These are phyloP conservation scores for Arizona elegans DNA, from an alignment of 2,113 vertebrate species.

Conservation along the genomic window DNA sequence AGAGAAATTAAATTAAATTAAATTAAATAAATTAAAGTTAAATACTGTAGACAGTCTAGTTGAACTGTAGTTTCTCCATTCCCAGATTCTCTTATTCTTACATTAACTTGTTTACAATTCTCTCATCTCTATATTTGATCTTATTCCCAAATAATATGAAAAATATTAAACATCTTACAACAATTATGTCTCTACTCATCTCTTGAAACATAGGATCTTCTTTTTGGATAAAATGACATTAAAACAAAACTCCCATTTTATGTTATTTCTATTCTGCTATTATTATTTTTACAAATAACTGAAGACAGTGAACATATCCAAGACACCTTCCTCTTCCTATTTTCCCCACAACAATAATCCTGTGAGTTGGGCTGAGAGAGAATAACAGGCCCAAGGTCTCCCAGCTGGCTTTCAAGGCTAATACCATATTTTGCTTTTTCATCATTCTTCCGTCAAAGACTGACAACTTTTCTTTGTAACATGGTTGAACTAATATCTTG, in stretches of 20 bases:
- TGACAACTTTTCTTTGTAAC: background rate
- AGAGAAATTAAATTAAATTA: background rate
- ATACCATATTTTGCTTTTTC: background rate
- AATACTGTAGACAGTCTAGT: background rate
- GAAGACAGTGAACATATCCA: background rate
- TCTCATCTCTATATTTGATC: background rate
- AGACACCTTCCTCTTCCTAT: background rate
- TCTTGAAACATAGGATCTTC: background rate
- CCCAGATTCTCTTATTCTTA: background rate
- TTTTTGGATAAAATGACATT: background rate
- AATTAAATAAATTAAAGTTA: background rate
- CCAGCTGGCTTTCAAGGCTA: background rate
- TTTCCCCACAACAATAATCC: background rate
- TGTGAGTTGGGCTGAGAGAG: background rate
- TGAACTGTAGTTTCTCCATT: background rate
- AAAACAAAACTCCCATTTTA: background rate
- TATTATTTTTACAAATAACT: background rate
- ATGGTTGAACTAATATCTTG: background rate
- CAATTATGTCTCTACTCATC: background rate
- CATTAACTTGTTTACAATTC: background rate
- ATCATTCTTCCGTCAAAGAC: background rate
- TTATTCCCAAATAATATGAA: background rate
- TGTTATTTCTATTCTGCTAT: background rate
- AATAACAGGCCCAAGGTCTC: background rate
- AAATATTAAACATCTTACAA: background rate